Percentiles rank a stretch among this genome's conserved stretches.
Conservation (phyloP, 1,140 invertebrate species). For the Solenopsis fugax region DNA sequence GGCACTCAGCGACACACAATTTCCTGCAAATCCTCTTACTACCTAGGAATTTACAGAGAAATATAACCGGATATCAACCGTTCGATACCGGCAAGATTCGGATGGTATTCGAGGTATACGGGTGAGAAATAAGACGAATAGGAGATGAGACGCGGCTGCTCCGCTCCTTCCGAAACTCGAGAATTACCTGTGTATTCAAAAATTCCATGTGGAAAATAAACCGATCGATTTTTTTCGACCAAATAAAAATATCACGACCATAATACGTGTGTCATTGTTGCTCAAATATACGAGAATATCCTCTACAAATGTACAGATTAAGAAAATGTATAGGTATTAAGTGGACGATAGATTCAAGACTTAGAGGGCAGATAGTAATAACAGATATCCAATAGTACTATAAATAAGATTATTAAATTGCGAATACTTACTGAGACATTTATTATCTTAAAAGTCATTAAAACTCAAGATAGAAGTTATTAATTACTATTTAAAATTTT, state of each 20-base stretch:
- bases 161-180: neutral
- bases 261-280: neutral
- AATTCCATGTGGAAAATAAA: neutral
- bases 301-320: neutral
- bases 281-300: neutral
- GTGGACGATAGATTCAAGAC: neutral
- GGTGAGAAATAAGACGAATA: constrained; percentile 57
- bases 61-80: constrained; percentile 44
- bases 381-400: too few relatives aligned
- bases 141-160: neutral
- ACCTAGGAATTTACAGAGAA: neutral
- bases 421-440: neutral
- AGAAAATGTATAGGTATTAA: neutral
- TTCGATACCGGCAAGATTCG: constrained; percentile 43
- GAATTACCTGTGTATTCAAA: neutral
- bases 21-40: constrained; percentile 35
- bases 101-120: constrained; percentile 6
- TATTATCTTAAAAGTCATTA: too few relatives aligned
- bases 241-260: neutral
- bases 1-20: constrained; percentile 34
- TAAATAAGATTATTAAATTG: neutral
- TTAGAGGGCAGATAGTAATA: neutral
- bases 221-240: neutral
- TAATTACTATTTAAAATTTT: too few relatives aligned
- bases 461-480: too few relatives aligned